Base-by-base conservation (phyloP, 2,888 invertebrate species). In the Leucoptera coffeella region DNA sequence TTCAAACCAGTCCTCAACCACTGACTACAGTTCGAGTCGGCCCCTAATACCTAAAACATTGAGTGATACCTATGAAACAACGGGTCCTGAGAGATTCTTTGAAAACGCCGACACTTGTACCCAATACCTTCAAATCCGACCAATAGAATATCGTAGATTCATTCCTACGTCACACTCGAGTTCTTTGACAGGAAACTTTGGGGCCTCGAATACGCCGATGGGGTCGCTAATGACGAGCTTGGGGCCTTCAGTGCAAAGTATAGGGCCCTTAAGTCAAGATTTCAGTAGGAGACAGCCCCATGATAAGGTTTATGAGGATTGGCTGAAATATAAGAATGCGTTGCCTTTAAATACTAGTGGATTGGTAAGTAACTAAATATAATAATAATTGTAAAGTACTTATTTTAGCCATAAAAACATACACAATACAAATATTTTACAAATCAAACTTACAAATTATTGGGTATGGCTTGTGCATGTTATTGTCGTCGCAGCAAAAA, bases 251-350 rank as follows among this genome's bases (percentile, higher is more conserved):
- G 46, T 54, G 41, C 51, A 52, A 25, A 51, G 48, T 6, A 22
- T 56, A 5, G 51, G 54, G 0, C 45, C 55, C 2, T 48, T 53
- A 45, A 53, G 49, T 29, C 62, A 64, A 12, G 61, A 62, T 20
- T 55, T 57, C 11, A 25, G 24, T 12, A 24, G 17, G 8, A 49
- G 64, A 34, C 38, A 40, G 23, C 53, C 55, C 0, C 60, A 64
- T 46, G 55, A 69, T 34, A 56, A 67, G 33, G 59, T 77, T 32
- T 64, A 73, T 43, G 55, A 72, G 42, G 56, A 78, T 57, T 65
- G 73, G 69, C 35, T 78, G 60, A 64, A 77, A 51, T 54, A 69
- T 43, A 69, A 67, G 29, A 65, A 67, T 29, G 59, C 65, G 40
- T 49, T 67, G 42, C 64, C 67, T 2, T 39, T 67, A 29, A 62